Evolutionary conservation across 2,888 invertebrate species (phyloP).

Genomic region (Sesamia inferens): DNA sequence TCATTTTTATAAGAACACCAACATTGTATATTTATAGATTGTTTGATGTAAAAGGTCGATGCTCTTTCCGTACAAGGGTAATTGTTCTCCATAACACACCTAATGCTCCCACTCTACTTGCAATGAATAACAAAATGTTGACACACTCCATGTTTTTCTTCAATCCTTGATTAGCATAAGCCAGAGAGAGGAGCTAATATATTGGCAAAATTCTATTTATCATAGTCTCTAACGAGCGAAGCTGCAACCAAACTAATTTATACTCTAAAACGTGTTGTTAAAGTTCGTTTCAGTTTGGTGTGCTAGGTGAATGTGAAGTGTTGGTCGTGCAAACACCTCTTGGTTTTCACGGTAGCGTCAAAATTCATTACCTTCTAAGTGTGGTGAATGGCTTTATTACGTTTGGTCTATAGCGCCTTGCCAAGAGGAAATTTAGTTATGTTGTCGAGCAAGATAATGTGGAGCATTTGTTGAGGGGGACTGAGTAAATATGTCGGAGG

Average conservation of each 20-base stretch:
- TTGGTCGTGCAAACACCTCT: conserved; percentile 56
- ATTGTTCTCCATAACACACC: background rate
- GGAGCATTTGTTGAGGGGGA: conserved; percentile 42
- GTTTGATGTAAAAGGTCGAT: background rate
- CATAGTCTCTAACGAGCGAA: conserved; percentile 36
- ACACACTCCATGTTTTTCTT: conserved; percentile 28
- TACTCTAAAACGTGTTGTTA: conserved; percentile 12
- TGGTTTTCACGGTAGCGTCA: conserved; percentile 60
- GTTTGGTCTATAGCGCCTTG: conserved; percentile 48
- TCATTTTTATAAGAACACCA: background rate
- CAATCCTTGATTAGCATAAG: conserved; percentile 46
- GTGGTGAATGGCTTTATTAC: conserved; percentile 63
- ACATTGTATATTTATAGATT: too few species aligned
- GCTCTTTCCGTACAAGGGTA: conserved; percentile 5
- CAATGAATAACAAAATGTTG: conserved; percentile 17
- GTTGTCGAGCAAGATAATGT: conserved; percentile 50
- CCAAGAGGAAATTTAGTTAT: conserved; percentile 55
- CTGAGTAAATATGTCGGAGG: conserved; percentile 30
- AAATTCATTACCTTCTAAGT: conserved; percentile 67
- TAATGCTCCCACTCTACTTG: background rate
- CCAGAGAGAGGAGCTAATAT: conserved; percentile 43
- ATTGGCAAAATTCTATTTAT: conserved; percentile 56
- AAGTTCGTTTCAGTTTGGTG: conserved; percentile 28
- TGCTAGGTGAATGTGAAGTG: conserved; percentile 28
- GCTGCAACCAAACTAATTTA: conserved; percentile 3